phyloP scores from a whole-genome alignment of 1,140 invertebrate species.

The Geopemphigus sp. region DNA sequence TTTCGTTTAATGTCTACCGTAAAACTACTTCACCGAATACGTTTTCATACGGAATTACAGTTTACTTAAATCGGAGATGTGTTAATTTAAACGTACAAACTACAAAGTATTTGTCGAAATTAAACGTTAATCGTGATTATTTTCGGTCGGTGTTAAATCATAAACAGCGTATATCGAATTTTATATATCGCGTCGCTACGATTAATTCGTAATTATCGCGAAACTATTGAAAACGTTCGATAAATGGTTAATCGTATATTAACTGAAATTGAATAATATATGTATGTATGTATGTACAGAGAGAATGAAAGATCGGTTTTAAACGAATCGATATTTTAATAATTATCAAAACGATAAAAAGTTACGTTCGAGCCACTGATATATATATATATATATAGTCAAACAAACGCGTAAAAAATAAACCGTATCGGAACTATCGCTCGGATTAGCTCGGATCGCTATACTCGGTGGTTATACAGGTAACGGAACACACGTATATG shows the following conservation, averaged over 20 bases:
- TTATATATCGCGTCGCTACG: background rate
- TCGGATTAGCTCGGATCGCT: background rate
- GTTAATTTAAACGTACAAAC: background rate
- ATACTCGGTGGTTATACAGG: background rate
- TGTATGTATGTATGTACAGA: no score
- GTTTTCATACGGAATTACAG: background rate
- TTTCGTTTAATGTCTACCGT: background rate
- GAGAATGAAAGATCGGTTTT: no score
- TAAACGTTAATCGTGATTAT: background rate
- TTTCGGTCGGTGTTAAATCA: background rate
- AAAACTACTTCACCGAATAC: background rate
- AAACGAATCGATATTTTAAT: no score
- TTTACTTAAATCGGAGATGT: background rate
- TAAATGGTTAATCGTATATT: no score
- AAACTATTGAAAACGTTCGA: no score
- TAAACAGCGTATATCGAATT: background rate
- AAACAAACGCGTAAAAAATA: no score
- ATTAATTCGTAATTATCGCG: no score
- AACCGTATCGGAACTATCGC: no score
- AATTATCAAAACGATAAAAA: no score
- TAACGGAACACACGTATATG: background rate
- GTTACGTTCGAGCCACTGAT: no score
- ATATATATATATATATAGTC: no score
- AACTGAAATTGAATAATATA: no score
- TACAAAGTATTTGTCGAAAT: background rate